Base-by-base conservation (phyloP, 2,113 vertebrate species). In the Syngnathoides biaculeatus region DNA sequence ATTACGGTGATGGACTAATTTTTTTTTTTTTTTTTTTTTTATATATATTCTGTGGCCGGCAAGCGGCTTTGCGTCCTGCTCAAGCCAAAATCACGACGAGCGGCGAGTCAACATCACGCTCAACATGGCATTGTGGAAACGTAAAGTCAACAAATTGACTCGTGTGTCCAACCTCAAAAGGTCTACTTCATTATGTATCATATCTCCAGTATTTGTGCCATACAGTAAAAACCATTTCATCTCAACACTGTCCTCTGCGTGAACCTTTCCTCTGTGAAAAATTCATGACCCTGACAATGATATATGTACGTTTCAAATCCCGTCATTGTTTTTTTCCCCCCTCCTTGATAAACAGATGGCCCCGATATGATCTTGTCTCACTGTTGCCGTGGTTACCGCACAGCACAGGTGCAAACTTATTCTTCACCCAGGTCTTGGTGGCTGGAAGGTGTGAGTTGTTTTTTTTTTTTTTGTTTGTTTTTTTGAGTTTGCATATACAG, bases 371-470 rank as follows among this genome's bases (percentile, higher is more conserved):
- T 79, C 71, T 71, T 77, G 70, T 77, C 65, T 72, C 75, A 39
- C 55, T 55, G 84, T 90, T 87, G 75, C 90, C 77, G 74, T 85
- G 86, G 89, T 66, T 82, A 90, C 90, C 77, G 58, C 74, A 72
- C 72, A 30, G 77, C 60, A 65, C 67, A 80, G 68, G 81, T 74
- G 75, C 67, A 83, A 86, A 79, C 73, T 30, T 77, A 55, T 87
- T 71, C 65, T 56, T 82, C 78, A 60, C 70, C 71, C 38, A 22
- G 70, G 59, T 63, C 71, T 68, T 48, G 5, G 39, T 69, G 40
- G 55, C 80, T 81, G 65, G 76, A 73, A 79, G 47, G 38, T 39
- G 64, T 22, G 42, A 53, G 67, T 20, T 35, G 66, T 24, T 78
- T 59, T 43, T 65, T 57, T 43, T 35, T 35, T 35, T 1, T 5